phyloP scores from a whole-genome alignment of 2,113 vertebrate genomes.

The Puma concolor region DNA sequence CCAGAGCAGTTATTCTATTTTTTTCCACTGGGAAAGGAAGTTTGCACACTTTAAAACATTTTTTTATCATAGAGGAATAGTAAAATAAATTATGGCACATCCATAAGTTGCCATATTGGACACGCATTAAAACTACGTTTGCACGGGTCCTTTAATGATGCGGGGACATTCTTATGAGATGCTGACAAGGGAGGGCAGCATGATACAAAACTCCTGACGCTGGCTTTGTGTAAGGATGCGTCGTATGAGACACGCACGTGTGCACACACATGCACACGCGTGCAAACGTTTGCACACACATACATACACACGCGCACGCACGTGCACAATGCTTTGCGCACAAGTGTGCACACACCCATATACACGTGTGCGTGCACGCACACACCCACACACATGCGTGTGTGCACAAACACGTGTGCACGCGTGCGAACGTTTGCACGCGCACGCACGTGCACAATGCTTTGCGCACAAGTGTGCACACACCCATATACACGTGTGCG shows the following conservation, averaged over 20 bases:
- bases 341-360: not conserved
- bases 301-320: not conserved
- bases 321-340: not conserved
- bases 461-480: too few species aligned
- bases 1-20: conserved; percentile 52
- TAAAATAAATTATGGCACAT: not conserved
- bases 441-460: too few species aligned
- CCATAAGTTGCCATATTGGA: not conserved
- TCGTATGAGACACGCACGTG: not conserved
- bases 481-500: too few species aligned
- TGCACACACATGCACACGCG: not conserved
- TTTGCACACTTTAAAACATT: conserved; percentile 40
- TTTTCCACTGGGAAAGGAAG: conserved; percentile 77
- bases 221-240: not conserved
- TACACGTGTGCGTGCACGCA: rapidly evolving
- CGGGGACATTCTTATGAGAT: not conserved
- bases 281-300: not conserved
- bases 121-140: not conserved
- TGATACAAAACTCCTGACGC: not conserved
- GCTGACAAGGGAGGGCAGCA: not conserved
- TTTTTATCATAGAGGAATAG: not conserved
- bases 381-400: not conserved
- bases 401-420: too few species aligned
- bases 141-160: not conserved
- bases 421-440: too few species aligned